phyloP scores from a whole-genome alignment of 2,888 invertebrate genomes.

The Drosophila neonasuta region DNA sequence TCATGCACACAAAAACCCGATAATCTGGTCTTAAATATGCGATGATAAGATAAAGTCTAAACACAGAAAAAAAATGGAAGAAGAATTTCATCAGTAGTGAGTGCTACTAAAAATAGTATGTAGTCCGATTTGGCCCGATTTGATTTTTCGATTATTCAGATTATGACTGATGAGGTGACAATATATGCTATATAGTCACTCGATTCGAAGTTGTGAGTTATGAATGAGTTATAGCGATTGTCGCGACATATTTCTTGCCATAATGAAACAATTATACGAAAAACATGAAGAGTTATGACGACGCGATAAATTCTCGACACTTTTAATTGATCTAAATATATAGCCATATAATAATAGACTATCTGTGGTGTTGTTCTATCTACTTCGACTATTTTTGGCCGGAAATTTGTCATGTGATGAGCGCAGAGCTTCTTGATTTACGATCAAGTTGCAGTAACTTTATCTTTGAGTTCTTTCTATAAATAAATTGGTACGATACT shows the following conservation, averaged over 20 bases:
- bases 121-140: background rate
- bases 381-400: background rate
- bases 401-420: constrained; percentile 1
- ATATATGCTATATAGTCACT: constrained; percentile 18
- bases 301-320: constrained; percentile 14
- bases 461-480: background rate
- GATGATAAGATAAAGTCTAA: constrained; percentile 46
- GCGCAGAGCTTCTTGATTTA: constrained; percentile 4
- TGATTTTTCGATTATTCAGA: constrained; percentile 17
- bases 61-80: constrained; percentile 17
- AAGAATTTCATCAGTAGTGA: constrained; percentile 1
- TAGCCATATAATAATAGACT: constrained; percentile 3
- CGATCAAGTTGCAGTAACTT: background rate
- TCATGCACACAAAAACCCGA: constrained; percentile 12
- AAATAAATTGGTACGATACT: background rate
- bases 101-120: constrained; percentile 33
- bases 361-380: background rate
- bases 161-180: constrained; percentile 30
- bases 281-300: constrained; percentile 3
- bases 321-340: constrained; percentile 15
- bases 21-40: constrained; percentile 40
- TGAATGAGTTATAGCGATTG: constrained; percentile 10
- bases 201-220: constrained; percentile 17
- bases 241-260: constrained; percentile 15
- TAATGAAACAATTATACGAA: constrained; percentile 10